These are phyloP conservation scores for Antechinus stuartii DNA, from an alignment of 2,113 vertebrate species.

Conservation along the genomic window DNA sequence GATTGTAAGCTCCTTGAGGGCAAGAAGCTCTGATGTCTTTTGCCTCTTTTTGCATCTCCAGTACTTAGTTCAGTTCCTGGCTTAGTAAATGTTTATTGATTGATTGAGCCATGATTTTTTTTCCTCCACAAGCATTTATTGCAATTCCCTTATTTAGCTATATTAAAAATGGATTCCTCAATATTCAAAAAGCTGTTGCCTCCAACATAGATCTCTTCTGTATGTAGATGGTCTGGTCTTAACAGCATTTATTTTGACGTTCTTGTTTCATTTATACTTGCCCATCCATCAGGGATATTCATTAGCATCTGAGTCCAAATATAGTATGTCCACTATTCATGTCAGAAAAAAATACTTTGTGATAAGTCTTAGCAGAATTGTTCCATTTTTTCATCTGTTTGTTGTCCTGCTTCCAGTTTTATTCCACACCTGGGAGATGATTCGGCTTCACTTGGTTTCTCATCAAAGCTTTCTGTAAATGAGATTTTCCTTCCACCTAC, in stretches of 20 bases:
- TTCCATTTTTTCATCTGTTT: neutral
- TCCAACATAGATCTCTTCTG: neutral
- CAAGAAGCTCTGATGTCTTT: neutral
- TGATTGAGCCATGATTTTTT: neutral
- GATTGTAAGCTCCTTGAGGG: neutral
- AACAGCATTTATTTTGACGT: neutral
- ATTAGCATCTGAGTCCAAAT: neutral
- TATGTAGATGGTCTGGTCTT: neutral
- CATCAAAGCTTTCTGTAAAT: slow-evolving; percentile 3
- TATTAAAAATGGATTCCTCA: neutral
- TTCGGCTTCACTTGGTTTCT: neutral
- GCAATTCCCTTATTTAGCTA: neutral
- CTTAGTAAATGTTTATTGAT: neutral
- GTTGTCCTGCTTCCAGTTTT: neutral
- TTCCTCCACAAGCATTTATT: neutral
- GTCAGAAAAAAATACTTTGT: neutral
- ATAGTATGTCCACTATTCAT: neutral
- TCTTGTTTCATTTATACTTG: neutral
- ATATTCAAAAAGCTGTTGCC: neutral
- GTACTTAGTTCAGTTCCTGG: neutral
- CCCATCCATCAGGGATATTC: neutral
- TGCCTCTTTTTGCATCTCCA: neutral
- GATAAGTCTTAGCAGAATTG: neutral
- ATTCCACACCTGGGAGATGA: neutral
- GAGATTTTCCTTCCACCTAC: neutral